These are phyloP conservation scores for Leptopilina clavipes DNA, from an alignment of 1,140 invertebrate genomes.

Conservation along the genomic window DNA sequence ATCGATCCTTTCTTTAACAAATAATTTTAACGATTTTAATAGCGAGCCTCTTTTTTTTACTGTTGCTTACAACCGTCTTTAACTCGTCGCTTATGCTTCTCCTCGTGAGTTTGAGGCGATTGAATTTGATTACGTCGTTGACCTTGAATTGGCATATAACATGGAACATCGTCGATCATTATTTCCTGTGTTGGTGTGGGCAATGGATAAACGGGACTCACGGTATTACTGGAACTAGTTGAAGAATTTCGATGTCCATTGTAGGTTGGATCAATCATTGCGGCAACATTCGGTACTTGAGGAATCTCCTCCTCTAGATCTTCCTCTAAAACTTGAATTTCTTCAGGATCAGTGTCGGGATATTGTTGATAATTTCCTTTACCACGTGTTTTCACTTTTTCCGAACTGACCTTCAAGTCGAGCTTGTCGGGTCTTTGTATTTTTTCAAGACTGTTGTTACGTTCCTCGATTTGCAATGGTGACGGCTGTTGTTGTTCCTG, in stretches of 20 bases:
- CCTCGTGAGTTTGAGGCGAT: slow-evolving; percentile 73
- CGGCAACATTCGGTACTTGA: slow-evolving; percentile 68
- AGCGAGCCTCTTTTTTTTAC: slow-evolving; percentile 44
- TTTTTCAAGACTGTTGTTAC: slow-evolving; percentile 59
- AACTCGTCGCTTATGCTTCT: slow-evolving; percentile 72
- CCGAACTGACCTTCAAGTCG: slow-evolving; percentile 60
- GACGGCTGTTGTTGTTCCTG: slow-evolving; percentile 76
- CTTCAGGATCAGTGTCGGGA: slow-evolving; percentile 72
- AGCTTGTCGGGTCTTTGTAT: slow-evolving; percentile 68
- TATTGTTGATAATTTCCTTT: slow-evolving; percentile 58
- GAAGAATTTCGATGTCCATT: slow-evolving; percentile 65
- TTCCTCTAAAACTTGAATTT: slow-evolving; percentile 69
- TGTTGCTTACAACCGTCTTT: slow-evolving; percentile 76
- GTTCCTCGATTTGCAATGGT: slow-evolving; percentile 61
- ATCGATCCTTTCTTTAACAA: too few species aligned
- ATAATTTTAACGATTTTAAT: too few species aligned
- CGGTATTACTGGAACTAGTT: slow-evolving; percentile 66
- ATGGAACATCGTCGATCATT: slow-evolving; percentile 77
- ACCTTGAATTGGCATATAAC: slow-evolving; percentile 87
- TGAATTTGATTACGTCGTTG: slow-evolving; percentile 78
- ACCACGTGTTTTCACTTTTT: slow-evolving; percentile 49
- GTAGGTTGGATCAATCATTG: slow-evolving; percentile 74
- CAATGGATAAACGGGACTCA: slow-evolving; percentile 65
- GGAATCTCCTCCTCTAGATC: slow-evolving; percentile 55
- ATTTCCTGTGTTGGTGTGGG: slow-evolving; percentile 66